phyloP scores from a whole-genome alignment of 1,140 invertebrate species.

The Druon quercuslanigerum region DNA sequence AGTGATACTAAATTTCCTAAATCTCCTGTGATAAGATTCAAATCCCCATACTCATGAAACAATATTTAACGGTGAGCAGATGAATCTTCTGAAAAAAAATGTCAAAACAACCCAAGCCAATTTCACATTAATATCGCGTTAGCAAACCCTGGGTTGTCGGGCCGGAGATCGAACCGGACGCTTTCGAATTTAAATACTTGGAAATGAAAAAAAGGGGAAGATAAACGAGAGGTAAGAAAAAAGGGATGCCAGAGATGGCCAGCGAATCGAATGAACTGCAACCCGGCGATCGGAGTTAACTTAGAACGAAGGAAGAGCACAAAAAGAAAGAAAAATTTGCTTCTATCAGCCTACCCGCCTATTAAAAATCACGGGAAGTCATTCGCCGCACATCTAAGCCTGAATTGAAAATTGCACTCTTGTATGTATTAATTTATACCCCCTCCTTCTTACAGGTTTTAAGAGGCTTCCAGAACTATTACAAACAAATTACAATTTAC shows the following conservation, averaged over 20 bases:
- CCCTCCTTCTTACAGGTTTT: too few relatives aligned
- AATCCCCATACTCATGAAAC: background rate
- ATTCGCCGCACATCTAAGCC: too few relatives aligned
- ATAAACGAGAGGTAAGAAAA: constrained; percentile 23
- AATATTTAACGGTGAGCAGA: too few relatives aligned
- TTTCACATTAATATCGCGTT: constrained; percentile 9
- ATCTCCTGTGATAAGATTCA: background rate
- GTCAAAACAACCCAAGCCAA: constrained; percentile 6
- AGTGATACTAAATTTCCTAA: too few relatives aligned
- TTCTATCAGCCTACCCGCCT: too few relatives aligned
- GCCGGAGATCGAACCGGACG: constrained; percentile 11
- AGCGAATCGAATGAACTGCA: constrained; percentile 32
- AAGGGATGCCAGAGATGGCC: constrained; percentile 26
- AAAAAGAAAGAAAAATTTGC: background rate
- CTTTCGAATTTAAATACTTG: constrained; percentile 18
- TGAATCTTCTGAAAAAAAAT: background rate
- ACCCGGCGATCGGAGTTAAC: constrained; percentile 3
- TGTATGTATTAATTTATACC: too few relatives aligned
- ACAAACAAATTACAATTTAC: too few relatives aligned
- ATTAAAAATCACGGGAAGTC: too few relatives aligned
- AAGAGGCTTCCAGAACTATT: too few relatives aligned
- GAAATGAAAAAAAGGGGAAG: constrained; percentile 37
- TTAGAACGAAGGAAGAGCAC: background rate
- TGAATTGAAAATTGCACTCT: too few relatives aligned
- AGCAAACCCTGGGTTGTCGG: too few relatives aligned